Evolutionary conservation across 2,797 vertebrate genomes (phyloP), one percentile per base, ranked within the genome.

Genomic region (Hylomyscus alleni): DNA sequence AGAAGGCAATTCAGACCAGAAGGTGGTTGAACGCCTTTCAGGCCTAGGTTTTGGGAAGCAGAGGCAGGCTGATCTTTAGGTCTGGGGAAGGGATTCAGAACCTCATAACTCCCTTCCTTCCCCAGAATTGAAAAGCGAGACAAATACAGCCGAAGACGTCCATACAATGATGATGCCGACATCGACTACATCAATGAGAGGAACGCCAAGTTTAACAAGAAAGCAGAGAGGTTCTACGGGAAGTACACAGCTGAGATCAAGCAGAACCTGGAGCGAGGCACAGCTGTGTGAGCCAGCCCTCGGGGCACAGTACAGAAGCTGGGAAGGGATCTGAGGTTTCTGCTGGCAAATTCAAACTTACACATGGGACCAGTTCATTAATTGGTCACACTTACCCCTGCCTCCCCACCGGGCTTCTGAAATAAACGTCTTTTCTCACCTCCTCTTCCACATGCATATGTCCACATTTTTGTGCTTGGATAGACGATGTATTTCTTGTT

Each of bases 201-300:
- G 75, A 99, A 99, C 0, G 99, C 99, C 98, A 99, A 99, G 97
- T 99, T 99, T 99, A 99, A 99, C 98, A 99, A 99, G 98, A 99
- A 99, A 97, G 99, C 99, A 0, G 99, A 99, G 97, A 99, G 99
- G 34, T 99, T 99, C 99, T 99, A 99, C 0, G 99, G 99, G 95
- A 99, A 99, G 98, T 99, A 99, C 97, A 99, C 99, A 0, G 99
- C 99, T 0, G 99, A 99, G 98, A 99, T 99, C 98, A 99, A 99
- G 76, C 99, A 99, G 98, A 99, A 99, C 98, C 90, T 99, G 99
- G 99, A 99, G 98, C 99, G 99, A 97, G 99, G 99, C 94, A 99
- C 99, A 0, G 99, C 99, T 0, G 99, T 99, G 60, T 99, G 98
- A 98, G n/a, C 3, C 20, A 7, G 0, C 6, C 78, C 24, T 75